These are phyloP conservation scores for Artibeus lituratus DNA, from an alignment of 2,797 vertebrate species.

Conservation along the genomic window DNA sequence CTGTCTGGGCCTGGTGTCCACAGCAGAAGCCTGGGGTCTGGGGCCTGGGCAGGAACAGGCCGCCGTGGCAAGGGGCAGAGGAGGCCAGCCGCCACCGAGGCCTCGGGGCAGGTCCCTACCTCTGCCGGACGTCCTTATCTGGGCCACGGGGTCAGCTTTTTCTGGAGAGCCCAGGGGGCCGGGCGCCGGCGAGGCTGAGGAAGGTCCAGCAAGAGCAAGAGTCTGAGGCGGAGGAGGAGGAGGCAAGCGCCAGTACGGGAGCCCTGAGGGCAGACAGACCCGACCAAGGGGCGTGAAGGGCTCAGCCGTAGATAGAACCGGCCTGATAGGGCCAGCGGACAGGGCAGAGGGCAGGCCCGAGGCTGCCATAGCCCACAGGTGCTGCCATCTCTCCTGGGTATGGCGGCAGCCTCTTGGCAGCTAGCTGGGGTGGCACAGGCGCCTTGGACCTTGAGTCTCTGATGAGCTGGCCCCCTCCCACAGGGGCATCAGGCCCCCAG, in stretches of 20 bases:
- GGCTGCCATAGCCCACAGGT: conserved; percentile 72
- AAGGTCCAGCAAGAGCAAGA: conserved; percentile 81
- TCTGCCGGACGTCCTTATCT: conserved; percentile 80
- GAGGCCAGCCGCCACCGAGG: conserved; percentile 75
- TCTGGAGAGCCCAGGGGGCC: conserved; percentile 80
- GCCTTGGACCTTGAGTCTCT: conserved; percentile 75
- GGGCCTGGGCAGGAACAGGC: conserved; percentile 74
- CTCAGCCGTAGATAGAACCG: conserved; percentile 69
- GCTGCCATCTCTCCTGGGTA: conserved; percentile 72
- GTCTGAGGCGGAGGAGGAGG: conserved; percentile 78
- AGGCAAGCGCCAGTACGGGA: conserved; percentile 77
- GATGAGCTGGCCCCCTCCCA: conserved; percentile 77
- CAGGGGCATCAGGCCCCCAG: conserved; percentile 74
- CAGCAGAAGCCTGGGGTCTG: conserved; percentile 70
- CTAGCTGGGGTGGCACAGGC: conserved; percentile 69
- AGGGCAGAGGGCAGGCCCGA: conserved; percentile 66
- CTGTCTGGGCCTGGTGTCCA: conserved; percentile 64
- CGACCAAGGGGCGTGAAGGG: conserved; percentile 75
- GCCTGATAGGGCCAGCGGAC: conserved; percentile 61
- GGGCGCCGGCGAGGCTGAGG: conserved; percentile 77
- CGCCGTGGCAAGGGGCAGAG: conserved; percentile 72
- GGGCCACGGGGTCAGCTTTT: conserved; percentile 80
- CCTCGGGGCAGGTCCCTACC: conserved; percentile 78
- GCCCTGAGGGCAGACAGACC: conserved; percentile 80
- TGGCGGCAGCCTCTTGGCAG: conserved; percentile 65